phyloP scores from a whole-genome alignment of 2,797 vertebrate genomes.

The Fistularia commersonii region DNA sequence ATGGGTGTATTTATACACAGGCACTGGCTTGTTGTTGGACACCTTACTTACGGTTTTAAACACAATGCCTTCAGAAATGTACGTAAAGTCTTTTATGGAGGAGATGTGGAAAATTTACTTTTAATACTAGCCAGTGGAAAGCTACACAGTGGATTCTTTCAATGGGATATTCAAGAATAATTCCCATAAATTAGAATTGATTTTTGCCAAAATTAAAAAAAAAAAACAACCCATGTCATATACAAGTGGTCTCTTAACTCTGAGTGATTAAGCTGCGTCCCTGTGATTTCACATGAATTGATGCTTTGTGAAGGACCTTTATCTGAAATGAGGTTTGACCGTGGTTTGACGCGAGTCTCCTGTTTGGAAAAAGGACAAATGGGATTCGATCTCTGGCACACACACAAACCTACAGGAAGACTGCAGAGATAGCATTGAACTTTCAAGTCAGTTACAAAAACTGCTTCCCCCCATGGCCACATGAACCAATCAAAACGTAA shows the following conservation, averaged over 20 bases:
- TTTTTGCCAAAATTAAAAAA: too few species aligned
- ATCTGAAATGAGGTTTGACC: slow-evolving; percentile 39
- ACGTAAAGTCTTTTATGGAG: not conserved
- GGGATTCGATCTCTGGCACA: slow-evolving; percentile 21
- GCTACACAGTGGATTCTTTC: too few species aligned
- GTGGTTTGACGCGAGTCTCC: slow-evolving; percentile 37
- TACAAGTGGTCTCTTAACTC: too few species aligned
- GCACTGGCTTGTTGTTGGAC: not conserved
- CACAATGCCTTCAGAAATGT: not conserved
- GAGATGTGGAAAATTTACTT: too few species aligned
- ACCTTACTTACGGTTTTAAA: not conserved
- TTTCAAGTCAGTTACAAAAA: slow-evolving; percentile 29
- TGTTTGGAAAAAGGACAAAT: slow-evolving; percentile 18
- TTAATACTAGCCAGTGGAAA: too few species aligned
- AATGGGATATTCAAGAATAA: too few species aligned
- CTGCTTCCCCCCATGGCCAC: slow-evolving; percentile 22
- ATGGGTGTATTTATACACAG: not conserved
- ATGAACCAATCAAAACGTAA: slow-evolving; percentile 8
- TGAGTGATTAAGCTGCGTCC: too few species aligned
- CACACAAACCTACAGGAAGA: slow-evolving; percentile 24
- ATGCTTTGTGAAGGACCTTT: not conserved
- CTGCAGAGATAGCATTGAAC: slow-evolving; percentile 15
- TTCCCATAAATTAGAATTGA: too few species aligned
- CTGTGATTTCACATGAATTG: not conserved
- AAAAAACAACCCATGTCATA: too few species aligned